These are phyloP conservation scores for Pogonus chalceus DNA, from an alignment of 1,140 invertebrate genomes.

Conservation along the genomic window DNA sequence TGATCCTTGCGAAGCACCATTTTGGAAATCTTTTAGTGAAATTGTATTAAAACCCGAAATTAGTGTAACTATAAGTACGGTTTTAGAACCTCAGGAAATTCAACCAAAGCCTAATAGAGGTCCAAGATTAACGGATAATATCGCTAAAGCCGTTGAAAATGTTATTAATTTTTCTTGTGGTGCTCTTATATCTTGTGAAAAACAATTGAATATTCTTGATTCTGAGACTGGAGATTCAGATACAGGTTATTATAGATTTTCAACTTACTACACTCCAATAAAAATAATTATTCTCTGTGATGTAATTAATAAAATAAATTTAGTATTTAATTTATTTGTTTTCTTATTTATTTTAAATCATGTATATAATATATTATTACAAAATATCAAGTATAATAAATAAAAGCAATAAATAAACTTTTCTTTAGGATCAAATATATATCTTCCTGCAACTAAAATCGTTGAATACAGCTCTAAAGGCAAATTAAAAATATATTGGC, in stretches of 20 bases:
- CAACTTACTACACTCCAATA: no score
- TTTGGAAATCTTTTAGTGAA: slow-evolving; percentile 29
- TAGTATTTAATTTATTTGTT: no score
- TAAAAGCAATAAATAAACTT: no score
- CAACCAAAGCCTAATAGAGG: slow-evolving; percentile 22
- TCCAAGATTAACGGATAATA: slow-evolving; percentile 24
- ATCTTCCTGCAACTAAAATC: slow-evolving; percentile 40
- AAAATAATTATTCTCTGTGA: no score
- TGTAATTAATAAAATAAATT: no score
- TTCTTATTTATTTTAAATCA: no score
- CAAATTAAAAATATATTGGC: slow-evolving; percentile 20
- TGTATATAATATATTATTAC: no score
- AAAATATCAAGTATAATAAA: no score
- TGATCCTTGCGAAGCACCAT: slow-evolving; percentile 33
- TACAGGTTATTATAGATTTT: slow-evolving; percentile 50
- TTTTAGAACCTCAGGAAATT: neutral
- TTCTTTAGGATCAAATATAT: no score
- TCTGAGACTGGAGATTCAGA: slow-evolving; percentile 50
- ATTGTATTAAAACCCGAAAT: slow-evolving; percentile 10
- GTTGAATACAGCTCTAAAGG: slow-evolving; percentile 21
- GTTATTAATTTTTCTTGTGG: slow-evolving; percentile 40
- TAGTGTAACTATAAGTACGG: neutral
- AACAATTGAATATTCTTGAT: slow-evolving; percentile 52
- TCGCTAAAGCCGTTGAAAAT: slow-evolving; percentile 27
- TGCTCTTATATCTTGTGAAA: slow-evolving; percentile 42